A percentile compares a stretch with the other conserved stretches of the same genome.
Conservation (phyloP, 1,140 invertebrate species). For the Drosophila mojavensis region DNA sequence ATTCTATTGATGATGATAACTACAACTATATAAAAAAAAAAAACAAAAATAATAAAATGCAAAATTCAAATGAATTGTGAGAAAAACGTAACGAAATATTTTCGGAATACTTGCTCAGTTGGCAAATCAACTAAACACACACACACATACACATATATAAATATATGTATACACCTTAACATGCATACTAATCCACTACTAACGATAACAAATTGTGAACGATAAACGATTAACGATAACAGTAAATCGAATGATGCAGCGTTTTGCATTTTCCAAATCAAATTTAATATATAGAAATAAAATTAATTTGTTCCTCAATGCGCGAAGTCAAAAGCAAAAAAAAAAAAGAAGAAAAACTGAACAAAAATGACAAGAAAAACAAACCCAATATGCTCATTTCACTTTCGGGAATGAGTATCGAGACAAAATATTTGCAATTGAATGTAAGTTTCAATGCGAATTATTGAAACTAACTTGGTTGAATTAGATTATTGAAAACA, state of each 20-base stretch:
- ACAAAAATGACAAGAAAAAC: neutral
- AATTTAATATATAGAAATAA: constrained; percentile 43
- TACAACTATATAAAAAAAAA: constrained; percentile 30
- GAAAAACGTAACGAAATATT: constrained; percentile 24
- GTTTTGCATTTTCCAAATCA: constrained; percentile 12
- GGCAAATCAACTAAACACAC: constrained; percentile 19
- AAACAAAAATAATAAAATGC: constrained; percentile 42
- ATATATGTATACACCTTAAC: neutral
- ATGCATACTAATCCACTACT: constrained; percentile 31
- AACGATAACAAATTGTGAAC: constrained; percentile 33
- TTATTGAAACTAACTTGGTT: constrained; percentile 9
- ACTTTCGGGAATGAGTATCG: no score
- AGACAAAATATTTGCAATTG: constrained; percentile 6
- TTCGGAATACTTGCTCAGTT: constrained; percentile 43
- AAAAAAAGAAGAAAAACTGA: no score
- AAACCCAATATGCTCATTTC: neutral
- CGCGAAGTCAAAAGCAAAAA: constrained; percentile 31
- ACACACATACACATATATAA: neutral
- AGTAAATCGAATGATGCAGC: constrained; percentile 2
- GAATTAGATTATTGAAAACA: neutral
- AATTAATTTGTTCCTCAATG: constrained; percentile 67
- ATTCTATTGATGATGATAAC: constrained; percentile 22
- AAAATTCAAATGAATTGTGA: constrained; percentile 39
- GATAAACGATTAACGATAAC: constrained; percentile 24
- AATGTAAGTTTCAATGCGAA: constrained; percentile 3